phyloP scores from a whole-genome alignment of 1,140 invertebrate species.

The Propsilocerus akamusi region DNA sequence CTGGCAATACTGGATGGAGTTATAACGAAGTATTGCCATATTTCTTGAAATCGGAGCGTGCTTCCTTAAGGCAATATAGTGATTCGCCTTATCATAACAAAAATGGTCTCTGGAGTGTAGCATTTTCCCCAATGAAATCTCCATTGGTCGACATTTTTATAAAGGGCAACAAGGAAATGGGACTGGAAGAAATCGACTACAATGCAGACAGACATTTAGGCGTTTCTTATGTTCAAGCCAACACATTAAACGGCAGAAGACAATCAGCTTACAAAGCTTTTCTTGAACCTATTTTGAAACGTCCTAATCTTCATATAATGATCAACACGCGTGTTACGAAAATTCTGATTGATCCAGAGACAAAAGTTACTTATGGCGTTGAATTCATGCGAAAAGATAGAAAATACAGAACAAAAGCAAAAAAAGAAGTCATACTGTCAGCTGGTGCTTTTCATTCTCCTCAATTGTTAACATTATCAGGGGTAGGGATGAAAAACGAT shows the following conservation, averaged over 20 bases:
- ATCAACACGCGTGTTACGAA: constrained; percentile 34
- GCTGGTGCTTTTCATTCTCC: constrained; percentile 62
- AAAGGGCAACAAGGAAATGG: constrained; percentile 34
- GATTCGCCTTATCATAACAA: constrained; percentile 32
- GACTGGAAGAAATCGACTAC: constrained; percentile 37
- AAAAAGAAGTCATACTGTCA: constrained; percentile 48
- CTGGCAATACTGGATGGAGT: constrained; percentile 49
- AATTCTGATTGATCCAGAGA: constrained; percentile 35
- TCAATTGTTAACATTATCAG: constrained; percentile 63
- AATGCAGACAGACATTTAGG: constrained; percentile 41
- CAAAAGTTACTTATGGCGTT: constrained; percentile 40
- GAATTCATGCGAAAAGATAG: constrained; percentile 32
- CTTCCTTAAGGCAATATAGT: constrained; percentile 27
- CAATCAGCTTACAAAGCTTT: constrained; percentile 35
- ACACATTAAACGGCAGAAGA: constrained; percentile 29
- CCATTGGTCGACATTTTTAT: constrained; percentile 38
- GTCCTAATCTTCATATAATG: constrained; percentile 45
- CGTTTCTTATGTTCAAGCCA: constrained; percentile 46
- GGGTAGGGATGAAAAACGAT: constrained; percentile 47
- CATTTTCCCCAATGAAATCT: constrained; percentile 31
- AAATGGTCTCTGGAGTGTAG: constrained; percentile 31
- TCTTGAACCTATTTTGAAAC: constrained; percentile 29
- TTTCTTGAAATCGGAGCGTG: constrained; percentile 38
- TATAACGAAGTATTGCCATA: constrained; percentile 53
- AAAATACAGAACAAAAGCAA: constrained; percentile 28